A percentile compares a stretch with the other conserved stretches of the same genome.
phyloP scores from a whole-genome alignment of 2,888 invertebrate species.

The Melinaea menophilus region DNA sequence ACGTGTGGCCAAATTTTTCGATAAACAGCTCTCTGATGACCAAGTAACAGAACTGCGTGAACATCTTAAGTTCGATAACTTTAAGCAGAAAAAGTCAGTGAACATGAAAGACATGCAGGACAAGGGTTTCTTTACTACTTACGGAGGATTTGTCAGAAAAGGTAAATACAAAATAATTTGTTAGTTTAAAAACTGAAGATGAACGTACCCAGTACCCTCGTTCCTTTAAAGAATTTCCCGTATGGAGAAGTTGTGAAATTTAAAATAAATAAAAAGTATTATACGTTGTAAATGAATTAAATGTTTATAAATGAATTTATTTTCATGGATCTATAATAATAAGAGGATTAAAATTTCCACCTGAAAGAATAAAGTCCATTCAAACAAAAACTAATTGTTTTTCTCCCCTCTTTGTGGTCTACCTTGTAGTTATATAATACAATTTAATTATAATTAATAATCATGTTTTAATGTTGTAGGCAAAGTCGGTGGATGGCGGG shows the following conservation, averaged over 20 bases:
- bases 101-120: slow-evolving; percentile 77
- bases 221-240: no score
- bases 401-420: no score
- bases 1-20: slow-evolving; percentile 75
- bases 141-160: slow-evolving; percentile 16
- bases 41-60: slow-evolving; percentile 76
- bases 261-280: background rate
- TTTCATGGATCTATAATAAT: no score
- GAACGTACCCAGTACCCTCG: no score
- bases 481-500: slow-evolving; percentile 77
- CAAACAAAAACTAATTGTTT: no score
- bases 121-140: slow-evolving; percentile 65
- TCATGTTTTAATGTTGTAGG: slow-evolving; percentile 47
- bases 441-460: slow-evolving; percentile 1
- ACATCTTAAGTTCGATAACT: slow-evolving; percentile 85
- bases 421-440: background rate
- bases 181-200: background rate
- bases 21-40: slow-evolving; percentile 64
- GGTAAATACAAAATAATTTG: slow-evolving; percentile 5
- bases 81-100: slow-evolving; percentile 85
- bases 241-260: background rate
- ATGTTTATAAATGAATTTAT: background rate
- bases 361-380: no score
- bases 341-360: no score
- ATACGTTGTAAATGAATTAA: background rate